phyloP scores from a whole-genome alignment of 2,113 vertebrate species.

The Phylloscopus whistleri region DNA sequence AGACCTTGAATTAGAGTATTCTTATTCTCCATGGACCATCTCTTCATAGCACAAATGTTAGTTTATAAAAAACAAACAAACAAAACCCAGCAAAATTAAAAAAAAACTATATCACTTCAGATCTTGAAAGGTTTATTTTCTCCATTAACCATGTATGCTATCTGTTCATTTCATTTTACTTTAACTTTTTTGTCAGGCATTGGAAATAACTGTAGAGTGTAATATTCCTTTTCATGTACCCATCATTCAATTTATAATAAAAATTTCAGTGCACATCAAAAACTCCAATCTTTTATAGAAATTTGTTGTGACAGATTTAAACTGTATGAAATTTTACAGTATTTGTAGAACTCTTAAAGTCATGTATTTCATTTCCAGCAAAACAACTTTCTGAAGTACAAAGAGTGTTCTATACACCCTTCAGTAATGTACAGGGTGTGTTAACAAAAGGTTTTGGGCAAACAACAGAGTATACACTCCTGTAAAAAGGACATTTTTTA shows the following conservation, averaged over 20 bases:
- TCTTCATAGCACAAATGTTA: neutral
- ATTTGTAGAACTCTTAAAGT: neutral
- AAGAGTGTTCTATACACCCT: accelerated
- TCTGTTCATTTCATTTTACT: neutral
- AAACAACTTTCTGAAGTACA: neutral
- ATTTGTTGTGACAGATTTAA: neutral
- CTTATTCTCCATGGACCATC: neutral
- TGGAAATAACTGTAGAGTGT: neutral
- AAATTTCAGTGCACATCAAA: neutral
- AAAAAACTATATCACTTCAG: neutral
- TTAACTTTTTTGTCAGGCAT: neutral
- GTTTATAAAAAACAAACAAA: neutral
- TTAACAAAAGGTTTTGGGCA: neutral
- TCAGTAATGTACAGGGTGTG: neutral
- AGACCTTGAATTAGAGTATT: neutral
- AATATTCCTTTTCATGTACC: neutral
- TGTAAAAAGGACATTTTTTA: neutral
- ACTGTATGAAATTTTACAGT: neutral
- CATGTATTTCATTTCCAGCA: neutral
- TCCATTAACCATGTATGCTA: neutral
- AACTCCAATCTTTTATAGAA: neutral
- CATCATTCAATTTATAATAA: constrained; percentile 22
- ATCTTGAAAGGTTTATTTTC: neutral
- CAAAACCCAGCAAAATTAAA: accelerated
- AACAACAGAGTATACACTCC: neutral